A percentile compares a stretch with the other conserved stretches of the same genome.
Conservation (phyloP, 2,797 vertebrate species). For the Craterocephalus amniculus region DNA sequence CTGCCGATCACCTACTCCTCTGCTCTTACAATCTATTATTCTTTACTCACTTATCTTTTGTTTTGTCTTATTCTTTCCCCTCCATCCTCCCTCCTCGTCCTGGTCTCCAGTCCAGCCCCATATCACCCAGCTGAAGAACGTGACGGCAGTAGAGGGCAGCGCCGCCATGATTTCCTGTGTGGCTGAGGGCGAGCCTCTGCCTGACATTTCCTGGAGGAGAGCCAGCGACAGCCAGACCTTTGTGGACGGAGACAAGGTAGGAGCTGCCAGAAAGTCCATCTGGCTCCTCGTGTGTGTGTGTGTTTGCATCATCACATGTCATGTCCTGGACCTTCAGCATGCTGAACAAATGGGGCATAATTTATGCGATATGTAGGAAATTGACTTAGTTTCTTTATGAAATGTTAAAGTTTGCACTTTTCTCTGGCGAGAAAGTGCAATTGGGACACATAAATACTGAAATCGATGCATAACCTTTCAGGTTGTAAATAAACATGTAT, state of each 20-base stretch:
- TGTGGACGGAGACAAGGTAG: slow-evolving; percentile 93
- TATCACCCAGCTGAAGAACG: slow-evolving; percentile 95
- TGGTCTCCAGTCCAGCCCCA: slow-evolving; percentile 93
- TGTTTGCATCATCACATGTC: slow-evolving; percentile 4
- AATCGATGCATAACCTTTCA: too few species aligned
- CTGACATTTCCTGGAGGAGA: slow-evolving; percentile 96
- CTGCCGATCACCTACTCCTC: slow-evolving; percentile 2
- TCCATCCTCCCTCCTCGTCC: slow-evolving; percentile 2
- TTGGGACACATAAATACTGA: too few species aligned
- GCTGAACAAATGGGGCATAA: not conserved
- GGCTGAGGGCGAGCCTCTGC: slow-evolving; percentile 94
- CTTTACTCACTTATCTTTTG: slow-evolving; percentile 19
- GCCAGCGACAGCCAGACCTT: slow-evolving; percentile 89
- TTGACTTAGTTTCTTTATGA: not conserved
- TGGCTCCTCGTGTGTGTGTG: slow-evolving; percentile 22
- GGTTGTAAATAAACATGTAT: too few species aligned
- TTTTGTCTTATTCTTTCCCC: slow-evolving; percentile 5
- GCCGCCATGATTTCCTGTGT: slow-evolving; percentile 92
- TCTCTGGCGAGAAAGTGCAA: too few species aligned
- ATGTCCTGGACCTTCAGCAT: not conserved
- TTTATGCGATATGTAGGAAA: not conserved
- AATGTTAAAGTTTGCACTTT: not conserved
- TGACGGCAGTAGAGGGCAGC: slow-evolving; percentile 93
- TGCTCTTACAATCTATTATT: slow-evolving; percentile 9
- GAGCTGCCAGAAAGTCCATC: slow-evolving; percentile 52